Evolutionary conservation across 2,888 invertebrate species (phyloP).

Genomic region (Iphiclides podalirius): DNA sequence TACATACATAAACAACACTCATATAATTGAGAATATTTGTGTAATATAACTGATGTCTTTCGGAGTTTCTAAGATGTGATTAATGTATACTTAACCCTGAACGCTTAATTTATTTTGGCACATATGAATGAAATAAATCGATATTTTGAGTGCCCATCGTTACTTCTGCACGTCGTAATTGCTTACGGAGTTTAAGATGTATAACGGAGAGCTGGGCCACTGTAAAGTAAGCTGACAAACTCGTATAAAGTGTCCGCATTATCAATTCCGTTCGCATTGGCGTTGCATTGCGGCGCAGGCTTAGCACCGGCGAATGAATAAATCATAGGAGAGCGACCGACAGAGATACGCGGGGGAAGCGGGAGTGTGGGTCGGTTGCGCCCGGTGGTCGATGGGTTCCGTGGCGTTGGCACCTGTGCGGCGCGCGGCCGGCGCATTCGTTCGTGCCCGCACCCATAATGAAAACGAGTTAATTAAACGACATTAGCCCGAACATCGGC

Average conservation of each 20-base stretch:
- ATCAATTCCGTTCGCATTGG: slow-evolving; percentile 9
- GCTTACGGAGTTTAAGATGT: no score
- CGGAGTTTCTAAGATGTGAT: no score
- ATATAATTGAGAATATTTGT: no score
- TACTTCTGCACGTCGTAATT: no score
- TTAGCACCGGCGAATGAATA: slow-evolving; percentile 23
- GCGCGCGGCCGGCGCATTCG: slow-evolving; percentile 44
- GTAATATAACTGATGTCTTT: no score
- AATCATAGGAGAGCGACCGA: slow-evolving; percentile 29
- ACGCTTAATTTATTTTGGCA: no score
- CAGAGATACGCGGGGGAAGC: slow-evolving; percentile 34
- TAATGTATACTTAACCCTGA: no score
- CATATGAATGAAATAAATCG: no score
- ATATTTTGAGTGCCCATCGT: no score
- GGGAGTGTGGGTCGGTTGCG: slow-evolving; percentile 34
- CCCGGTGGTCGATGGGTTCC: slow-evolving; percentile 44
- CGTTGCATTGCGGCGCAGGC: neutral
- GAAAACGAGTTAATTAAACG: slow-evolving; percentile 78
- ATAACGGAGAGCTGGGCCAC: no score
- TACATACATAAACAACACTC: no score
- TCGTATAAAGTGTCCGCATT: neutral
- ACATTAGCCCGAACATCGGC: slow-evolving; percentile 72
- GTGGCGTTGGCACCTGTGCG: slow-evolving; percentile 45
- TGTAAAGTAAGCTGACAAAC: slow-evolving; percentile 8
- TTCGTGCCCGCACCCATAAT: slow-evolving; percentile 52